These are phyloP conservation scores for Mya arenaria DNA, from an alignment of 1,140 invertebrate genomes.

Conservation along the genomic window DNA sequence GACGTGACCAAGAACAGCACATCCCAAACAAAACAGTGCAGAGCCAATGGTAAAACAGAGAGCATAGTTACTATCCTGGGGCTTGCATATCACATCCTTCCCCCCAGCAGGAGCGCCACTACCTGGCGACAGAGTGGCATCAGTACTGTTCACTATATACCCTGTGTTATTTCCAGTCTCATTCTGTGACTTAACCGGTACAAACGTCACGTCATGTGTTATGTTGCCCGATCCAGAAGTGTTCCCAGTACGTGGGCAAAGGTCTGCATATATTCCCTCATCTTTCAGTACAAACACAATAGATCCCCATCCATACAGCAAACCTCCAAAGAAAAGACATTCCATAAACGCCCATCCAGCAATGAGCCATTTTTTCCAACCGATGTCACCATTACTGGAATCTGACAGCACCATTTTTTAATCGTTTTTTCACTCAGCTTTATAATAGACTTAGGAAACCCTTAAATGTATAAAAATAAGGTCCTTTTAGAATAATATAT, in stretches of 20 bases:
- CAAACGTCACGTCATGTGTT: neutral
- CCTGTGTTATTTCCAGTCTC: neutral
- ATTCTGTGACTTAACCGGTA: neutral
- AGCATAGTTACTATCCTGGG: conserved; percentile 55
- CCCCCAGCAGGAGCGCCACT: neutral
- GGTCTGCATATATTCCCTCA: conserved; percentile 57
- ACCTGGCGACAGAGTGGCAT: neutral
- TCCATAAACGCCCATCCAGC: conserved; percentile 64
- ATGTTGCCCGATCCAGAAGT: neutral
- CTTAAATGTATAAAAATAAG: no score
- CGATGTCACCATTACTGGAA: conserved; percentile 34
- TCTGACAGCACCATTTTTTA: conserved; percentile 44
- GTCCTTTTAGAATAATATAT: no score
- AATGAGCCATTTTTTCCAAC: conserved; percentile 44
- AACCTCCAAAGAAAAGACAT: conserved; percentile 61
- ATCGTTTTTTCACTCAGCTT: no score
- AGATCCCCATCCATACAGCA: conserved; percentile 65
- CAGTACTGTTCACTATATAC: neutral
- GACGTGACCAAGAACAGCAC: conserved; percentile 66
- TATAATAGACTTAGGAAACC: no score
- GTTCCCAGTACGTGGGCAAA: no score
- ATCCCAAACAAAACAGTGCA: conserved; percentile 65
- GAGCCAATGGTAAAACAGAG: conserved; percentile 67
- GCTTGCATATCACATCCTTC: conserved; percentile 29
- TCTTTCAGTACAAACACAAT: conserved; percentile 62